Evolutionary conservation across 2,797 vertebrate genomes (phyloP), one percentile per base, ranked within the genome.

Genomic region (Anomalospiza imberbis): DNA sequence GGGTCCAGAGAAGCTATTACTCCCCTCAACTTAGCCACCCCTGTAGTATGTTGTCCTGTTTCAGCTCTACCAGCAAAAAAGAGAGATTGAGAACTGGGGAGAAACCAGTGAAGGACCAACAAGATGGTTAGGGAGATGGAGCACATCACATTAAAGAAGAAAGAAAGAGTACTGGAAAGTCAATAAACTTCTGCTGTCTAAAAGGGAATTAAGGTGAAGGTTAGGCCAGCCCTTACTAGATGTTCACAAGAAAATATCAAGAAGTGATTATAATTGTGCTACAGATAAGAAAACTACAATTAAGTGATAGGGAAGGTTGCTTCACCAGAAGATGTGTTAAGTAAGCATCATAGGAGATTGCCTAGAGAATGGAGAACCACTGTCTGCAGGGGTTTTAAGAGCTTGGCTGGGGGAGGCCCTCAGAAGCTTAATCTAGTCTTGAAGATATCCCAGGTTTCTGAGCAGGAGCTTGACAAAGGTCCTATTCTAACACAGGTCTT

Each of bases 11-110:
- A 51, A 25, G 10, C 20, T 58, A 29, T 38, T 72, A 19, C 28
- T 50, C 5, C 36, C 4, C 17, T 71, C 2, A 1, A 12, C 6
- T 4, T 48, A n/a, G 2, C 8, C 25, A 32, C 12, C 4, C 25
- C 44, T 92, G 25, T 31, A 26, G 25, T 20, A 34, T 10, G 6
- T 28, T 76, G 26, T 13, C 28, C 13, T 62, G 2, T 28, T 84
- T 83, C 53, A 58, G 12, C 10, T 66, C 19, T 81, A 8, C 31
- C 25, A 75, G 36, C 6, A 32, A 31, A 86, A 58, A 4, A 55
- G 4, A 28, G 31, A 74, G 28, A 48, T 25, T 62, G 10, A 2
- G 24, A 51, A 53, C 3, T 36, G 17, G 10, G 7, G 13, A 85
- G n/a, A 87, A 71, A 63, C 3, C 8, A 42, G 14, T 54, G 16